Evolutionary conservation across 2,113 vertebrate genomes (phyloP), one percentile per base, ranked within the genome.

Genomic region (Nothoprocta perdicaria): DNA sequence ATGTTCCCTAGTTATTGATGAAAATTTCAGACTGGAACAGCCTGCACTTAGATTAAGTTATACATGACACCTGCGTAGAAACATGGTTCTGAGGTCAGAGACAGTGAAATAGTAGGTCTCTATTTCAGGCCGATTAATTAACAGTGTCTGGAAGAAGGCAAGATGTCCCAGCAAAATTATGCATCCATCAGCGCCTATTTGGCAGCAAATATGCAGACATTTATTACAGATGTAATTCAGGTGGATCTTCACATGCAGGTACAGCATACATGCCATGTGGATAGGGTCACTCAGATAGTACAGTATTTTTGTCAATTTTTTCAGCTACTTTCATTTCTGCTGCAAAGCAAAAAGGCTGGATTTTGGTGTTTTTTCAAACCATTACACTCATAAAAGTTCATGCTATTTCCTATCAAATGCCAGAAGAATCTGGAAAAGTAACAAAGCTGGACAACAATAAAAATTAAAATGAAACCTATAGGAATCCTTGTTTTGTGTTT

Each of bases 291-390:
- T 12, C 40, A 29, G 76, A 67, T 12, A 75, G 52, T 78, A 83
- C 58, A 72, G 52, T 78, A 86, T 62, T 85, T 55, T 58, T 77
- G 8, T 29, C 53, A 76, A 63, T 16, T 85, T 85, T 86, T 86
- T 85, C 45, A 74, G 85, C 55, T 89, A 77, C 63, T 63, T 88
- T 19, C 57, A 86, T 67, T 55, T 53, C 19, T 77, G 48, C n/a
- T 55, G 38, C 50, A 45, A 83, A 94, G 77, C 45, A 80, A 87
- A 91, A 67, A 33, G 57, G 26, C 9, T 89, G n/a, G 62, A 85
- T 92, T 88, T 89, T 80, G 76, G 62, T 67, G 69, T n/a, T 69
- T 60, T 43, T 73, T 60, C 45, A 63, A 89, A 88, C 92, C 77
- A 61, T 55, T 22, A 75, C 40, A 65, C 41, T 71, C 65, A 89